phyloP scores from a whole-genome alignment of 2,888 invertebrate genomes.

The Calephelis perditalis region DNA sequence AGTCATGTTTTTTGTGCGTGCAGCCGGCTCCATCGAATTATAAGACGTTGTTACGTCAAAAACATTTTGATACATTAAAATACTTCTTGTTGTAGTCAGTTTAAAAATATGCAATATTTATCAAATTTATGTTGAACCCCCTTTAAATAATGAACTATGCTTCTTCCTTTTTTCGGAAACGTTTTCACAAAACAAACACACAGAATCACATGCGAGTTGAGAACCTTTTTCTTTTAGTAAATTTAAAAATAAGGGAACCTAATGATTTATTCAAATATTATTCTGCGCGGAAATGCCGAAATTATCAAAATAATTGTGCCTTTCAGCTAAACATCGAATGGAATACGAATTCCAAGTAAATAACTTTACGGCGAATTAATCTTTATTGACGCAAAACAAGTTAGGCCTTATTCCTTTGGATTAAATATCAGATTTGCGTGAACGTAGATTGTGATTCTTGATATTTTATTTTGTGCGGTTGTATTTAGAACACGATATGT shows the following conservation, averaged over 20 bases:
- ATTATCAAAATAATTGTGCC: slow-evolving; percentile 10
- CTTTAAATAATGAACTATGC: too few relatives aligned
- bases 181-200: too few relatives aligned
- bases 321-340: slow-evolving; percentile 8
- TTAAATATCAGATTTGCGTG: not conserved
- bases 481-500: slow-evolving; percentile 1
- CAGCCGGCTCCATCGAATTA: too few relatives aligned
- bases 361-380: not conserved
- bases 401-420: not conserved
- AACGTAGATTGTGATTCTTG: not conserved
- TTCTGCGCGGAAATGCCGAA: not conserved
- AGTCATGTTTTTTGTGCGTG: too few relatives aligned
- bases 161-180: too few relatives aligned
- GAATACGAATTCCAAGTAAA: slow-evolving; percentile 9
- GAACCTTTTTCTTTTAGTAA: too few relatives aligned
- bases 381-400: not conserved
- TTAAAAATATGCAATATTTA: too few relatives aligned
- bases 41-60: too few relatives aligned
- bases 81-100: too few relatives aligned
- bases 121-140: too few relatives aligned
- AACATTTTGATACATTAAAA: too few relatives aligned
- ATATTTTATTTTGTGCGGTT: not conserved
- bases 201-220: too few relatives aligned
- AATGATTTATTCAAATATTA: slow-evolving; percentile 10
- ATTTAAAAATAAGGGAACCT: not conserved